Evolutionary conservation across 2,888 invertebrate genomes (phyloP).

Genomic region (Drosophila mimica): DNA sequence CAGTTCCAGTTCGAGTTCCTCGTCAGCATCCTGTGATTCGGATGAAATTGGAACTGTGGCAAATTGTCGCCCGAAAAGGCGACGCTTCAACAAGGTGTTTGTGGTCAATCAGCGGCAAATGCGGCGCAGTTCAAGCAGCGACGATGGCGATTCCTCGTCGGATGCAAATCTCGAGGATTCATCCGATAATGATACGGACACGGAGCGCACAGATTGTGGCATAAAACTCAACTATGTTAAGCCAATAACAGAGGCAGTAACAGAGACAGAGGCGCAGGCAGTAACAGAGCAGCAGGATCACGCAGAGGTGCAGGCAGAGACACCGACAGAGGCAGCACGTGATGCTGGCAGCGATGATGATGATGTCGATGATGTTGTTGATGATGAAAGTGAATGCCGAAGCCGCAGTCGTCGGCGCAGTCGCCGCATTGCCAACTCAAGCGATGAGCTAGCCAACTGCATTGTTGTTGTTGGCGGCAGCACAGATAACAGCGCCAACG

Average conservation of each 20-base stretch:
- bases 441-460: constrained; percentile 82
- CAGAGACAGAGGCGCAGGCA: constrained; percentile 10
- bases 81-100: constrained; percentile 88
- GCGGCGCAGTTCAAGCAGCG: constrained; percentile 86
- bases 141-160: constrained; percentile 87
- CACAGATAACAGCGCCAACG: constrained; percentile 73
- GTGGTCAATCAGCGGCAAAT: constrained; percentile 87
- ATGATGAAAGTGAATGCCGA: constrained; percentile 74
- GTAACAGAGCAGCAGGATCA: constrained; percentile 33
- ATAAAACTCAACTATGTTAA: constrained; percentile 84
- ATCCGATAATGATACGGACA: constrained; percentile 88
- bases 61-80: constrained; percentile 86
- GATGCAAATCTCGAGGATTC: constrained; percentile 87
- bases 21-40: constrained; percentile 85
- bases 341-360: constrained; percentile 51
- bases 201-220: constrained; percentile 85
- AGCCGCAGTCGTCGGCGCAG: constrained; percentile 29
- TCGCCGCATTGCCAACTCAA: constrained; percentile 70
- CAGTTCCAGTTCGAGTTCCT: constrained; percentile 82
- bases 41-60: constrained; percentile 87
- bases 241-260: constrained; percentile 52
- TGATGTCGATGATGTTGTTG: constrained; percentile 44
- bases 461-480: constrained; percentile 81
- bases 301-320: constrained; percentile 22
- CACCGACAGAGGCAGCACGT: constrained; percentile 41